A percentile compares a stretch with the other conserved stretches of the same genome.
phyloP scores from a whole-genome alignment of 1,140 invertebrate genomes.

The Stegodyphus dumicola region DNA sequence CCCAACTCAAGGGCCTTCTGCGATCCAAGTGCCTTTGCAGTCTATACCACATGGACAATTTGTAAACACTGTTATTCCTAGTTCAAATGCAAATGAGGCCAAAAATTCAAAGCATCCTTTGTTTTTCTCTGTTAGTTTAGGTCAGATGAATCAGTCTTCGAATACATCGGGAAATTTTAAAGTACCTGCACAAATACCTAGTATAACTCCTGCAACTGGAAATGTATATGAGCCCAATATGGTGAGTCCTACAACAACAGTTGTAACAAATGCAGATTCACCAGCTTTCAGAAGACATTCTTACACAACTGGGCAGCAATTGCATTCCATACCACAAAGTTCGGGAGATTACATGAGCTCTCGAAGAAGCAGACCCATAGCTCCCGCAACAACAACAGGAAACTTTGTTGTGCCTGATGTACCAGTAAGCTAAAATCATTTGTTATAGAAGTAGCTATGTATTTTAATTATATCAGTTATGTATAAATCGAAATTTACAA shows the following conservation, averaged over 20 bases:
- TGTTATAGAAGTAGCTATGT: too few relatives aligned
- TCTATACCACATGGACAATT: conserved; percentile 42
- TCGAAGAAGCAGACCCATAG: conserved; percentile 46
- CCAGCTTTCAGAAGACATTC: conserved; percentile 55
- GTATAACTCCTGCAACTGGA: neutral
- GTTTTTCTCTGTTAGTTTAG: conserved; percentile 41
- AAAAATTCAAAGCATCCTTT: conserved; percentile 35
- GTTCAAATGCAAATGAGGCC: conserved; percentile 11
- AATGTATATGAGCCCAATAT: conserved; percentile 2
- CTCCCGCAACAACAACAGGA: conserved; percentile 23
- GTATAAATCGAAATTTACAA: too few relatives aligned
- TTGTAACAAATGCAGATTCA: conserved; percentile 2
- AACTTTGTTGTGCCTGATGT: conserved; percentile 55
- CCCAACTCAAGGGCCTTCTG: conserved; percentile 6
- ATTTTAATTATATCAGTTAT: too few relatives aligned
- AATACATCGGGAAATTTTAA: conserved; percentile 17
- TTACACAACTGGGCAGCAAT: conserved; percentile 51
- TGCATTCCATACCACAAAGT: neutral
- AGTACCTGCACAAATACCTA: conserved; percentile 16
- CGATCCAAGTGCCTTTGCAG: conserved; percentile 53
- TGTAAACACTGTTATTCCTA: conserved; percentile 4
- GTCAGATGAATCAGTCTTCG: conserved; percentile 15
- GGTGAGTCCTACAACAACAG: neutral
- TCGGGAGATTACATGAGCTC: conserved; percentile 37
- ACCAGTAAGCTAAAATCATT: conserved; percentile 25